These are phyloP conservation scores for Dryococelus australis DNA, from an alignment of 2,888 invertebrate genomes.

Conservation along the genomic window DNA sequence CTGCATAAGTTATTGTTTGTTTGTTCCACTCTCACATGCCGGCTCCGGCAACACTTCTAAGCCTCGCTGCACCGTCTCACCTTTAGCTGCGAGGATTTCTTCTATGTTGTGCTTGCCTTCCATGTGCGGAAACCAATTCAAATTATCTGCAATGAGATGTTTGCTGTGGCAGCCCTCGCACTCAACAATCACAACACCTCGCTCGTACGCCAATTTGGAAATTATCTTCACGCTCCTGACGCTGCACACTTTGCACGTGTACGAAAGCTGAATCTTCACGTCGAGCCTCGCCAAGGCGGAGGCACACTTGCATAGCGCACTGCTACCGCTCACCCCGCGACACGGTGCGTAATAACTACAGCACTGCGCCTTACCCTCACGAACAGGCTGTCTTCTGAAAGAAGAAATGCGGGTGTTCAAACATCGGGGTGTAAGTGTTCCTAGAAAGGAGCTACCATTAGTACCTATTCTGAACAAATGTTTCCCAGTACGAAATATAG, in stretches of 20 bases:
- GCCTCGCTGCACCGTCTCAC: slow-evolving; percentile 75
- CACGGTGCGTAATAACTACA: not conserved
- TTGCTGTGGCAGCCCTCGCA: slow-evolving; percentile 88
- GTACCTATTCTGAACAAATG: not conserved
- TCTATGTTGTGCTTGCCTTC: slow-evolving; percentile 84
- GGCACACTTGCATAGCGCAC: not conserved
- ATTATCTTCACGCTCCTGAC: slow-evolving; percentile 80
- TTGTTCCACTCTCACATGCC: not conserved
- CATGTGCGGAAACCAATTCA: slow-evolving; percentile 91
- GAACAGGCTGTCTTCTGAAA: not conserved
- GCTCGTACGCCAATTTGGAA: slow-evolving; percentile 83
- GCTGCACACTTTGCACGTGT: slow-evolving; percentile 90
- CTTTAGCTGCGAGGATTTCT: slow-evolving; percentile 85
- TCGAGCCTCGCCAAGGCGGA: slow-evolving; percentile 53
- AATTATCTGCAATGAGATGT: slow-evolving; percentile 95
- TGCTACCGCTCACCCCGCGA: not conserved
- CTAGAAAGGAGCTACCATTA: not conserved
- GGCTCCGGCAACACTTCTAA: not conserved
- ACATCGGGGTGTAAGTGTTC: not conserved
- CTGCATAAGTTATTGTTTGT: too few species aligned
- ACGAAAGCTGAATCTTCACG: slow-evolving; percentile 74
- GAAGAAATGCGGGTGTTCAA: not conserved
- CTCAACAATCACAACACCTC: slow-evolving; percentile 90
- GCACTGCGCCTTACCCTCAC: too few species aligned
- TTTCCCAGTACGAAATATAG: not conserved